Evolutionary conservation across 2,888 invertebrate species (phyloP), one percentile per base, ranked within the genome.

Genomic region (Chrysopilus asiliformis): DNA sequence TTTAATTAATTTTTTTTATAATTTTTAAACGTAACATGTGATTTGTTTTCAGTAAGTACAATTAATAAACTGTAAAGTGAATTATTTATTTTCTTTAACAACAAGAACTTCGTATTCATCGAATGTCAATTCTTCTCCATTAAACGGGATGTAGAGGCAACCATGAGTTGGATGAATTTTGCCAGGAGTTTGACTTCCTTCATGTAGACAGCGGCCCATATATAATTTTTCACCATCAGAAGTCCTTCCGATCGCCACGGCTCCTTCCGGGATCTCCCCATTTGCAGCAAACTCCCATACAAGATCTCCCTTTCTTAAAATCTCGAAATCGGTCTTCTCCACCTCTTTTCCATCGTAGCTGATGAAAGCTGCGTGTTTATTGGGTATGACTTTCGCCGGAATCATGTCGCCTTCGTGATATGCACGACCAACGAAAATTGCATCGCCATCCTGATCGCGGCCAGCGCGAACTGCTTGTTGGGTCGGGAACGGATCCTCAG

Each of bases 381-480:
- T 67, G 2, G 74, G 73, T 13, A 74, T 68, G 1, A 75, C 61
- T 58, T 75, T 76, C 1, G 74, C 73, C 3, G 75, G 75, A 22
- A 75, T 44, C 60, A 69, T 60, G 48, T 75, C 74, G 14, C 71
- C 78, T 40, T 70, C 68, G 49, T 79, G 74, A 38, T 63, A 69
- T 1, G 74, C 72, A 33, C 84, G 70, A 1, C 83, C 85, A 1
- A 83, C 77, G 55, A 71, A 85, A 49, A 86, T 80, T 34, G 71
- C 65, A 2, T 70, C 67, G 1, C 84, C 83, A 47, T 83, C 82
- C 10, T 58, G 59, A 51, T 85, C 85, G 2, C 68, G 67, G 15
- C 85, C 85, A 28, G 71, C 76, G 5, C 49, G 49, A 1, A 77
- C 67, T 2, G 75, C 73, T 33, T 45, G 36, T 1, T 64, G 65